Base-by-base conservation (phyloP, 2,113 vertebrate genomes). In the Clarias macrocephalus region DNA sequence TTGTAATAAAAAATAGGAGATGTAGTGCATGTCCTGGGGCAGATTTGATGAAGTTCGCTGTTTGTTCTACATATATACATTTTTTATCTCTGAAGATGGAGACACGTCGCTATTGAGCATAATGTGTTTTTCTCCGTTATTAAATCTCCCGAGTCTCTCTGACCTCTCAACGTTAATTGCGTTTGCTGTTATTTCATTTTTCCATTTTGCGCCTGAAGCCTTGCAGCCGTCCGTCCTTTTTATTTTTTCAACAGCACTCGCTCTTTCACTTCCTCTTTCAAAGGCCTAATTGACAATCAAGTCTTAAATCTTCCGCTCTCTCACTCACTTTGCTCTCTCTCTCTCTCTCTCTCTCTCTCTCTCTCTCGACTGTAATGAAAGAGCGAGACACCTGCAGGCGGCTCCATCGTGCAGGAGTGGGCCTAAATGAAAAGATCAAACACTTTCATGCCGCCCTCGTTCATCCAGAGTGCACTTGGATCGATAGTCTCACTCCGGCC, bases 381-480 rank as follows among this genome's bases (percentile, higher is more conserved):
- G 77, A 30, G 60, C 73, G 42, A 42, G 54, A 72, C 77, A 68
- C 76, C 68, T 79, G 80, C 83, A 81, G 79, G 76, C 76, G 13
- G 62, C 68, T 86, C 28, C 65, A 85, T 37, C 60, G 16, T 63
- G 75, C 83, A 85, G 75, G 75, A 86, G 76, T 59, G 85, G 87
- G 90, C 66, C 88, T 68, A 89, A 91, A 91, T 91, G 85, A 91
- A 92, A 93, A 92, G 90, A 89, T 92, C 88, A 91, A 89, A 91
- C 70, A 77, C 87, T 87, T 91, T 89, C 89, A 89, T 90, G 88
- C 77, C 86, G 23, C 21, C 15, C 81, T 81, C 84, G 86, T 91
- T 86, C 87, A 88, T 90, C n/a, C 83, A 66, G 28, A 84, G 72
- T 76, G 72, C 66, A 60, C 5, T 84, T 13, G 54, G 72, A 93